phyloP scores from a whole-genome alignment of 1,140 invertebrate species.

The Macrobrachium nipponense region DNA sequence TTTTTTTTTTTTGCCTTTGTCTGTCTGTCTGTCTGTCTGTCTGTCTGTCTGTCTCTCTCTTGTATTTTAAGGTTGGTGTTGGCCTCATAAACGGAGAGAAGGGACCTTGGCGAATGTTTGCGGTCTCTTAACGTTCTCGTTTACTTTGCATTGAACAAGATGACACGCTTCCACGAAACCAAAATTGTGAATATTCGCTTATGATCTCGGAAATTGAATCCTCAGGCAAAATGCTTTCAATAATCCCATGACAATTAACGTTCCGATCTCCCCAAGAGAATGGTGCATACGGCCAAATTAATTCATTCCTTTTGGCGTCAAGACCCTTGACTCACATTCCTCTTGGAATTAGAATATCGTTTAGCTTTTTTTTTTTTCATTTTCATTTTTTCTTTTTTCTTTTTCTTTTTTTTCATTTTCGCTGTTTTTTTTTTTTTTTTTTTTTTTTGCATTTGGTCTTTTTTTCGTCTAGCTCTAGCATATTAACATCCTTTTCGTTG shows the following conservation, averaged over 20 bases:
- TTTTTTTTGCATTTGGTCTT: not conserved
- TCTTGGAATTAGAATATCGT: not conserved
- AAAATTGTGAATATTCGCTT: too few species aligned
- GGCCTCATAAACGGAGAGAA: not conserved
- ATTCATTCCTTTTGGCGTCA: not conserved
- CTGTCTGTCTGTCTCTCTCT: constrained; percentile 22
- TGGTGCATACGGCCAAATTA: too few species aligned
- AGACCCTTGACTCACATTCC: not conserved
- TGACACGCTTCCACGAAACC: too few species aligned
- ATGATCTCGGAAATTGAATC: too few species aligned
- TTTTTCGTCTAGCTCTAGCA: not conserved
- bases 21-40: constrained; percentile 14
- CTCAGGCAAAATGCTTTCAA: too few species aligned
- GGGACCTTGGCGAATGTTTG: too few species aligned
- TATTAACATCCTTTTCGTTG: not conserved
- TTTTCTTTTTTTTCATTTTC: not conserved
- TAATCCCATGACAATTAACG: too few species aligned
- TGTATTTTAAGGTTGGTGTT: not conserved
- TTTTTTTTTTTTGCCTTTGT: not conserved
- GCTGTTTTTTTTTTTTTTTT: not conserved
- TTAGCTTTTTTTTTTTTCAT: not conserved
- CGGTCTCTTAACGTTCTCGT: not conserved
- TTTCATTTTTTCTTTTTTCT: not conserved
- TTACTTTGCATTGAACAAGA: not conserved
- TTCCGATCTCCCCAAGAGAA: too few species aligned